These are phyloP conservation scores for Tachyglossus aculeatus DNA, from an alignment of 2,797 vertebrate genomes.

Conservation along the genomic window DNA sequence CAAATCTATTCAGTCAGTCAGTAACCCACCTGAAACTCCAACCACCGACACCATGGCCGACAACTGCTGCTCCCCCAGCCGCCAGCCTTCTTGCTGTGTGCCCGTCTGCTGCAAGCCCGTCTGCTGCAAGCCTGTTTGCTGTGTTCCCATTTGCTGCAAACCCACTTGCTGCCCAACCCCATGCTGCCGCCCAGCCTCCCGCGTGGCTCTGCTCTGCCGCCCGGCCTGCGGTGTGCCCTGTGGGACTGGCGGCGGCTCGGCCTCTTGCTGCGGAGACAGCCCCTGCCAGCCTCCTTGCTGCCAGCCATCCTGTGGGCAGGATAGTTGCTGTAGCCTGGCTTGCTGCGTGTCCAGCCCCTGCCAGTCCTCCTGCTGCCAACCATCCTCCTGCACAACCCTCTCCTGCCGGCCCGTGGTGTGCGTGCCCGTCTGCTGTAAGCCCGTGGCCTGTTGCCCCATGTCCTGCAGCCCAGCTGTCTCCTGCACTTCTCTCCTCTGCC, in stretches of 20 bases:
- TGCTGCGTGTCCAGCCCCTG: not conserved
- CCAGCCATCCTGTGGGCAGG: not conserved
- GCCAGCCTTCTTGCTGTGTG: not conserved
- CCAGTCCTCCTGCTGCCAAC: not conserved
- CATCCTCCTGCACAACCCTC: no score
- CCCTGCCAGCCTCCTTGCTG: no score
- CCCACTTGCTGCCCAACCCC: no score
- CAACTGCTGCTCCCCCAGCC: not conserved
- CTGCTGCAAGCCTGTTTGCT: not conserved
- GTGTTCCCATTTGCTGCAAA: not conserved
- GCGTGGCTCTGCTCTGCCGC: not conserved
- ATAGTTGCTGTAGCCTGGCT: not conserved
- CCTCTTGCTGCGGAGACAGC: not conserved
- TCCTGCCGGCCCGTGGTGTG: not conserved
- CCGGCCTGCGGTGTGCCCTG: no score
- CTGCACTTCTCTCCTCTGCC: no score
- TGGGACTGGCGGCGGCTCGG: fast-evolving
- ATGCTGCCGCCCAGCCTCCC: no score
- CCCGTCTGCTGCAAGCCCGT: not conserved
- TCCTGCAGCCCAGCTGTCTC: not conserved
- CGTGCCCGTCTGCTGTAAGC: no score
- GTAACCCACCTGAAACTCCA: not conserved
- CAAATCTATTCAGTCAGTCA: no score
- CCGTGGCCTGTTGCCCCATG: not conserved
- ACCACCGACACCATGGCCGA: not conserved